Percentiles rank a stretch among this genome's conserved stretches.
Conservation (phyloP, 2,797 vertebrate genomes). For the Poeciliopsis paucimaculata region DNA sequence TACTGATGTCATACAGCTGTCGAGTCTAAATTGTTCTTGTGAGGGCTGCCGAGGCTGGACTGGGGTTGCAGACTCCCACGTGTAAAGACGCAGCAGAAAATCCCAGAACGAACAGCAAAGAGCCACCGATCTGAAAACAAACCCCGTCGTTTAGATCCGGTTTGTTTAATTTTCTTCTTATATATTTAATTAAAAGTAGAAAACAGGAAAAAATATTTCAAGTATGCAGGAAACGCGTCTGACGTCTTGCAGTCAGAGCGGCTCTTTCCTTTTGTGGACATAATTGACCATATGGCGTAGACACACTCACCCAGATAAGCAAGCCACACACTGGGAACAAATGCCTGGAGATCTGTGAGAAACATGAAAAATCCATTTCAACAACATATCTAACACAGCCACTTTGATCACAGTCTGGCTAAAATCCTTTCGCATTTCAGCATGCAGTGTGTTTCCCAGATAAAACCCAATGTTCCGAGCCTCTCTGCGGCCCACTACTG, state of each 20-base stretch:
- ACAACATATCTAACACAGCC: conserved; percentile 54
- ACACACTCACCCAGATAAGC: conserved; percentile 26
- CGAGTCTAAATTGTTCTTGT: conserved; percentile 19
- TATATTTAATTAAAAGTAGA: conserved; percentile 43
- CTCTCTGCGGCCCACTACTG: conserved; percentile 9
- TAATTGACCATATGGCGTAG: conserved; percentile 37
- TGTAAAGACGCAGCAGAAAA: conserved; percentile 3
- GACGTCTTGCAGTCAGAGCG: conserved; percentile 27
- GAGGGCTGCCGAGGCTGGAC: conserved; percentile 3
- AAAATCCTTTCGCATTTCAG: conserved; percentile 54
- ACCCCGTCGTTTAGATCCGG: conserved; percentile 19
- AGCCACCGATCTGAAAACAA: conserved; percentile 25
- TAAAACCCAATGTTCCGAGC: conserved; percentile 41
- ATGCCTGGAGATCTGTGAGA: conserved; percentile 61
- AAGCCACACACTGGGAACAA: conserved; percentile 39
- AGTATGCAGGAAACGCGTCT: not conserved
- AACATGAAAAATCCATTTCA: conserved; percentile 68
- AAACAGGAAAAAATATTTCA: not conserved
- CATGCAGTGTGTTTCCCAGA: conserved; percentile 43
- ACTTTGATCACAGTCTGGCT: conserved; percentile 64
- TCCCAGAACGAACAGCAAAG: not conserved
- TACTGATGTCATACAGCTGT: conserved; percentile 42
- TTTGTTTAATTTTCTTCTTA: conserved; percentile 39
- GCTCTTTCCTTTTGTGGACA: conserved; percentile 18
- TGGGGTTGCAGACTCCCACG: conserved; percentile 16